Evolutionary conservation across 2,797 vertebrate species (phyloP).

Genomic region (Triplophysa bombifrons): DNA sequence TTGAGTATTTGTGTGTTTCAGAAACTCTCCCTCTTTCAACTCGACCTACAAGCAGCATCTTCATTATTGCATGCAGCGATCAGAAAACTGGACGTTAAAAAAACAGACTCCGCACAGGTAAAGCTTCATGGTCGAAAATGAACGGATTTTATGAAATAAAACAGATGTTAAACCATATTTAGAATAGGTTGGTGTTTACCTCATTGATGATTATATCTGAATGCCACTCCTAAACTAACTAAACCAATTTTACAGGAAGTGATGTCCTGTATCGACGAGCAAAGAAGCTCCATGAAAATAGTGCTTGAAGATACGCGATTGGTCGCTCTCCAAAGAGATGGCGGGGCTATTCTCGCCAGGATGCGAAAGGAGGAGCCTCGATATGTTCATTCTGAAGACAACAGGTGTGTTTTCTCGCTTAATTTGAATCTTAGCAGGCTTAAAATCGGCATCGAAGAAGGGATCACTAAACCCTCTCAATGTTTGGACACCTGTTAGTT

Average conservation of each 20-base stretch:
- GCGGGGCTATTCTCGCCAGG: constrained; percentile 84
- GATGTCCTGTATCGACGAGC: constrained; percentile 74
- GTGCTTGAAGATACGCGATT: constrained; percentile 84
- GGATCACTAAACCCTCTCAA: neutral
- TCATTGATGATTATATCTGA: neutral
- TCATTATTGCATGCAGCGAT: constrained; percentile 83
- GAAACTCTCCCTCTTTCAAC: constrained; percentile 85
- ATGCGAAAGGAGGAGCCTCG: constrained; percentile 76
- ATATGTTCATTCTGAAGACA: constrained; percentile 79
- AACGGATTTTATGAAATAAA: neutral
- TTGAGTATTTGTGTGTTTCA: constrained; percentile 60
- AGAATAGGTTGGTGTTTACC: neutral
- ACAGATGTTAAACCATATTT: neutral
- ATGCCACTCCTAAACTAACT: neutral
- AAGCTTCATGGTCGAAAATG: neutral
- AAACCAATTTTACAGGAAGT: constrained; percentile 75
- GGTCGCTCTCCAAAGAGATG: constrained; percentile 85
- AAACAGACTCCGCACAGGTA: constrained; percentile 79
- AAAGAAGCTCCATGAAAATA: constrained; percentile 84
- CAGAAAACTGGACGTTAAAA: constrained; percentile 74
- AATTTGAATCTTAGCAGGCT: neutral
- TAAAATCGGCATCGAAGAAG: neutral
- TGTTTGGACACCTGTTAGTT: constrained; percentile 27
- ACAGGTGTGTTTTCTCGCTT: constrained; percentile 65
- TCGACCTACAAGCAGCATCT: constrained; percentile 77